Percentiles rank a stretch among this genome's conserved stretches.
Conservation (phyloP, 2,797 vertebrate species). For the Sebastes minor region DNA sequence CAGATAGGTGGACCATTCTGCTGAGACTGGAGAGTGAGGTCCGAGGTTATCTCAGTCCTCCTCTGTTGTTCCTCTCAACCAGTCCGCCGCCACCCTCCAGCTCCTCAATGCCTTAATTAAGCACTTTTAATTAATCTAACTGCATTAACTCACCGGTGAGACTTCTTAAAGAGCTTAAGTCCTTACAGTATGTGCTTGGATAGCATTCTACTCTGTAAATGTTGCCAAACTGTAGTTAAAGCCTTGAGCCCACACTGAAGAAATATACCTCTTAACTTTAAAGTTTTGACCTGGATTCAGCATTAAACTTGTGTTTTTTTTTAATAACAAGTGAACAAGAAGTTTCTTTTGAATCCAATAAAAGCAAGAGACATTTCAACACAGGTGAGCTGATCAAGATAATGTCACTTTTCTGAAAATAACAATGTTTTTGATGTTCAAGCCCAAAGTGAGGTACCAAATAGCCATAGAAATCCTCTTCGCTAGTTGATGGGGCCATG, state of each 20-base stretch:
- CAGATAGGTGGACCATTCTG: slow-evolving; percentile 29
- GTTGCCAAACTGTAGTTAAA: slow-evolving; percentile 13
- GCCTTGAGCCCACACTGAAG: not conserved
- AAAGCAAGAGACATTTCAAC: not conserved
- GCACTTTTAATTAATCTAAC: slow-evolving; percentile 74
- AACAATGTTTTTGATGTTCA: not conserved
- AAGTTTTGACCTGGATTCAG: not conserved
- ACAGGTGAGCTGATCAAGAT: not conserved
- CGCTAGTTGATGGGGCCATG: not conserved
- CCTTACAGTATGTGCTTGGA: slow-evolving; percentile 27
- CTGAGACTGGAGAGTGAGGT: slow-evolving; percentile 48
- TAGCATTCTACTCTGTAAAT: slow-evolving; percentile 21
- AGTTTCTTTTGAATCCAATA: not conserved
- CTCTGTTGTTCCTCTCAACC: slow-evolving; percentile 41
- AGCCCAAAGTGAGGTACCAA: not conserved
- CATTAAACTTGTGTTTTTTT: not conserved
- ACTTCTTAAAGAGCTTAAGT: slow-evolving; percentile 54
- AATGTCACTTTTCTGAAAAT: not conserved
- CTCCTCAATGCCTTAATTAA: slow-evolving; percentile 73
- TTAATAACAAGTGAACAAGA: not conserved
- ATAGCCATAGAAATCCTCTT: not conserved
- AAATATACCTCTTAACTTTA: not conserved
- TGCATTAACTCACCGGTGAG: slow-evolving; percentile 58
- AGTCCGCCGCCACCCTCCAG: slow-evolving; percentile 30
- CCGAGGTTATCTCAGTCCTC: slow-evolving; percentile 68